Conservation (phyloP, 1,140 invertebrate genomes). For the Venturia canescens region DNA sequence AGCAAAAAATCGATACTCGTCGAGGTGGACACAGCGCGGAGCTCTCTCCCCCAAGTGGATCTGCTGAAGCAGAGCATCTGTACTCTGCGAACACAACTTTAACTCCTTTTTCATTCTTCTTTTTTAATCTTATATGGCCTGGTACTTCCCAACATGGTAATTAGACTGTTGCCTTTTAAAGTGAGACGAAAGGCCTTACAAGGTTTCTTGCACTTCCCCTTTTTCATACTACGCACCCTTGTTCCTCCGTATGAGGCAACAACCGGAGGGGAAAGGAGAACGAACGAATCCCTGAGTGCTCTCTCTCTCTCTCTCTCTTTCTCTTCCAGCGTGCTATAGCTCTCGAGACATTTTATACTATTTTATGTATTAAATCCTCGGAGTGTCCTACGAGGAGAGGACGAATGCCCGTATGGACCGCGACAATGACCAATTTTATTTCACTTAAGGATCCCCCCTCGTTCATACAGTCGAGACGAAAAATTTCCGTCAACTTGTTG, state of each 20-base stretch:
- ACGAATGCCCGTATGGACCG: no score
- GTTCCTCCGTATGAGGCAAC: slow-evolving; percentile 8
- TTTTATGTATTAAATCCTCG: no score
- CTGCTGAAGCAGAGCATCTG: slow-evolving; percentile 29
- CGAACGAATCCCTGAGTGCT: background rate
- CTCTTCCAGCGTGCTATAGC: no score
- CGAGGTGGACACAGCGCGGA: background rate
- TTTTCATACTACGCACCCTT: slow-evolving; percentile 27
- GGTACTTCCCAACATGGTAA: slow-evolving; percentile 38
- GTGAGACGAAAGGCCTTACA: slow-evolving; percentile 38
- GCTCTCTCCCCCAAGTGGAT: slow-evolving; percentile 23
- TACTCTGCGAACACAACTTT: background rate
- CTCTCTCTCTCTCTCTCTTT: no score
- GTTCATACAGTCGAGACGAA: no score
- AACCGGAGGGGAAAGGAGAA: background rate
- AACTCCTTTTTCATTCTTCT: background rate
- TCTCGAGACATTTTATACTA: no score
- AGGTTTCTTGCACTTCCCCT: slow-evolving; percentile 44
- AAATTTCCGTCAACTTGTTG: no score
- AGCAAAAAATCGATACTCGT: background rate
- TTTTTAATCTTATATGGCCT: slow-evolving; percentile 33
- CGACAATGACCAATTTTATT: no score
- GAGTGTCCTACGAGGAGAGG: no score
- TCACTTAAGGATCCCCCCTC: no score
- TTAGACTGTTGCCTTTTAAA: slow-evolving; percentile 41